Conservation (phyloP, 2,888 invertebrate genomes). For the Bellardia bayeri region DNA sequence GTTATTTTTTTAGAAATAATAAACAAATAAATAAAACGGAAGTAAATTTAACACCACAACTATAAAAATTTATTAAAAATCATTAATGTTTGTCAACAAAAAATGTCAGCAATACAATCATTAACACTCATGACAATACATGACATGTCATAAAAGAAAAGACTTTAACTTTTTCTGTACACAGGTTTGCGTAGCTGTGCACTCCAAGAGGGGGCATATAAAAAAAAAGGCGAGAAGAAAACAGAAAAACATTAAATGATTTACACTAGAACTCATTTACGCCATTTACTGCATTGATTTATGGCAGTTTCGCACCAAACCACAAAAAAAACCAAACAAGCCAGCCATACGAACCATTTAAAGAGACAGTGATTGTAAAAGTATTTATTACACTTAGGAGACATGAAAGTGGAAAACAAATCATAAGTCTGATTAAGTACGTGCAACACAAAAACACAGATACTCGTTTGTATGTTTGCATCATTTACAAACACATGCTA, state of each 20-base stretch:
- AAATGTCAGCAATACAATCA: slow-evolving; percentile 56
- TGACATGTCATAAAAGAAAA: slow-evolving; percentile 24
- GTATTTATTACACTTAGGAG: slow-evolving; percentile 42
- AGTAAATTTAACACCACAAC: slow-evolving; percentile 45
- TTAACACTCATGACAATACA: slow-evolving; percentile 51
- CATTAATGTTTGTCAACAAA: slow-evolving; percentile 38
- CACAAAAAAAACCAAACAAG: slow-evolving; percentile 52
- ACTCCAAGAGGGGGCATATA: slow-evolving; percentile 12
- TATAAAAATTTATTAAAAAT: slow-evolving; percentile 49
- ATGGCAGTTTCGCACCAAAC: slow-evolving; percentile 71
- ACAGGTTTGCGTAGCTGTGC: slow-evolving; percentile 22
- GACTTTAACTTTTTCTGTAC: neutral
- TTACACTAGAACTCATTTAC: slow-evolving; percentile 76
- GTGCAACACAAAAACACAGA: neutral
- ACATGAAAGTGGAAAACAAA: slow-evolving; percentile 54
- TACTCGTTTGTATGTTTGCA: neutral
- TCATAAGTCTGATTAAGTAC: slow-evolving; percentile 42
- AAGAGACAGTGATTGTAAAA: slow-evolving; percentile 26
- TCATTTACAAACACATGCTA: slow-evolving; percentile 46
- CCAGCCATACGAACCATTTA: slow-evolving; percentile 38
- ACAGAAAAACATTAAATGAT: slow-evolving; percentile 73
- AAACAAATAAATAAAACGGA: slow-evolving; percentile 30
- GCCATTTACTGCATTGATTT: slow-evolving; percentile 77
- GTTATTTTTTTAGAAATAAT: too few relatives aligned
- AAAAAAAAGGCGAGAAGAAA: neutral